Base-by-base conservation (phyloP, 2,888 invertebrate genomes). In the Ophion obscuratus region DNA sequence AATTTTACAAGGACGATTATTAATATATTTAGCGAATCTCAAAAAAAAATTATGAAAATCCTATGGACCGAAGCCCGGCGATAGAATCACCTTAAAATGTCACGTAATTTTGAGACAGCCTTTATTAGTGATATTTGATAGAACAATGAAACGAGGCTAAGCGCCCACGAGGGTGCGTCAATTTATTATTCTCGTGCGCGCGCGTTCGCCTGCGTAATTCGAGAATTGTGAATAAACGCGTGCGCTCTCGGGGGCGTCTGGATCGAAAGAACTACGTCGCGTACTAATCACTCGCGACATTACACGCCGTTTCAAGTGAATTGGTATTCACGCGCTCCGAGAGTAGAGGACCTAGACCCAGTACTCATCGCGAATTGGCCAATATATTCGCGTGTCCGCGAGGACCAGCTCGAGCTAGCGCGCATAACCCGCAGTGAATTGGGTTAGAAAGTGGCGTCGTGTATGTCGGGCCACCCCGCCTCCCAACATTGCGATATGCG, bases 371-470 rank as follows among this genome's bases (percentile, higher is more conserved):
- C n/a, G 20, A 75, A 82, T 82, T 82, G 31, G 20, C 53, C 27
- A 82, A 82, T 61, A 7, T 47, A 47, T 47, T 70, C 40, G 74
- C 40, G 24, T 73, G 73, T 24, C 20, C 10, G 20, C 10, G 7
- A 47, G 47, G 47, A 47, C 47, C 47, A 11, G 14, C 47, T 1
- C 47, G 47, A 2, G 11, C 14, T 47, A 47, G 47, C 14, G 66
- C 57, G 81, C 83, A 76, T 67, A 83, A 76, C 84, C 87, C 87
- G 81, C 62, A 87, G 4, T 47, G 88, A 90, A 92, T 90, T 89
- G 85, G 89, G 89, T 92, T 92, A 91, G 92, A 92, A 91, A 91
- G 91, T 89, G 75, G 57, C 24, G 66, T 62, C 76, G 11, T 61
- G 36, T 57, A 53, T 53, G 57, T 53, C 31, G 66, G 67, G 17